Conservation (phyloP, 2,113 vertebrate species). For the Xiphias gladius region DNA sequence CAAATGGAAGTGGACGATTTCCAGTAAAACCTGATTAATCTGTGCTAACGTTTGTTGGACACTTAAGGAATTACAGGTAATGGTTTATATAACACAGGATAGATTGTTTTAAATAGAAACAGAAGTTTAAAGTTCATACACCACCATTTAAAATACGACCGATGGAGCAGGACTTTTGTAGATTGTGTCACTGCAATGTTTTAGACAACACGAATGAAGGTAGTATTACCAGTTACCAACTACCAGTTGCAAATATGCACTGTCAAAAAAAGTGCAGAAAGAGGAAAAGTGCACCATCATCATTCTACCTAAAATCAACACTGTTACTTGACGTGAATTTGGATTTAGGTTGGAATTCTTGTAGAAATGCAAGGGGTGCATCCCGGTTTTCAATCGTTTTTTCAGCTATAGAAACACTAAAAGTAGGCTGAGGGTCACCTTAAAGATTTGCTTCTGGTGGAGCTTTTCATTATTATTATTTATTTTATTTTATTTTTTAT, state of each 20-base stretch:
- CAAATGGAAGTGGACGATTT: neutral
- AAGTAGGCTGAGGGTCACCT: no score
- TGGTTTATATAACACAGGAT: no score
- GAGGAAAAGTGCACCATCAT: slow-evolving; percentile 8
- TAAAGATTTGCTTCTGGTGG: neutral
- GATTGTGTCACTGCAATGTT: neutral
- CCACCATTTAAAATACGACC: neutral
- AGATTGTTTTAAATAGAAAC: neutral
- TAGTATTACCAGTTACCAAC: no score
- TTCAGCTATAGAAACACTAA: neutral
- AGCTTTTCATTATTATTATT: neutral
- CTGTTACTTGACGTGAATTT: neutral
- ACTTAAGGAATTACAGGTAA: no score
- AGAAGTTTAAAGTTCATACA: neutral
- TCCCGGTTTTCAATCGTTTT: neutral
- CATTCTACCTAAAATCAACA: neutral
- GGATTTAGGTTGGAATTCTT: neutral
- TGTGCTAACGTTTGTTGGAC: no score
- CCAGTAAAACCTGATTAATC: neutral
- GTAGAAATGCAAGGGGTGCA: neutral
- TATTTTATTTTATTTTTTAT: slow-evolving; percentile 1
- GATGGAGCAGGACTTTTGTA: neutral
- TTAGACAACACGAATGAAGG: neutral
- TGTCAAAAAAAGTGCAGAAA: no score
- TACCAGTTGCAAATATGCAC: no score